phyloP scores from a whole-genome alignment of 2,113 vertebrate genomes.

The Oreochromis tanganicae region DNA sequence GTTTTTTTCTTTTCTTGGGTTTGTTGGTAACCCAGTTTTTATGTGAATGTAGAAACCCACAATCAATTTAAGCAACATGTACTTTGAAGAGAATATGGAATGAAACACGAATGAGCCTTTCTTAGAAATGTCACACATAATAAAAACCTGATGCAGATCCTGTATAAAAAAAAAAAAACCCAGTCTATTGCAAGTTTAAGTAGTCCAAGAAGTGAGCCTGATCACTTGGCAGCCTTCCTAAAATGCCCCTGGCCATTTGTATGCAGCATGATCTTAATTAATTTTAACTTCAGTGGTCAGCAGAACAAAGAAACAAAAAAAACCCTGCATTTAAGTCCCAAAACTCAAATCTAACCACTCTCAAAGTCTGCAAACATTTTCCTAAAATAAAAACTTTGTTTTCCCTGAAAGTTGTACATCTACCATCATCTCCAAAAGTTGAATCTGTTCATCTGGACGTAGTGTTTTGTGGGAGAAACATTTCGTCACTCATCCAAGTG shows the following conservation, averaged over 20 bases:
- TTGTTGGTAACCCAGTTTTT: background rate
- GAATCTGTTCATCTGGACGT: too few relatives aligned
- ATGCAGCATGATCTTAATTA: background rate
- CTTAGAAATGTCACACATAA: background rate
- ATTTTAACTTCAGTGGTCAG: background rate
- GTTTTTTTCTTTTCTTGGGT: background rate
- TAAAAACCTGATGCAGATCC: background rate
- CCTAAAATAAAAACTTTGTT: background rate
- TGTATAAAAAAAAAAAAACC: rapidly evolving
- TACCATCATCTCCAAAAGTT: background rate
- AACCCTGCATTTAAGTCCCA: background rate
- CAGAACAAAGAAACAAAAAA: background rate
- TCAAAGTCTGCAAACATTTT: background rate
- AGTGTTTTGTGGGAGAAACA: too few relatives aligned
- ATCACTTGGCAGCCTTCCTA: background rate
- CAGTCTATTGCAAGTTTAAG: background rate
- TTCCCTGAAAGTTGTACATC: background rate
- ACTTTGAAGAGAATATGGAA: background rate
- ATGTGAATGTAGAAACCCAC: background rate
- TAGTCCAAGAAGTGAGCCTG: background rate
- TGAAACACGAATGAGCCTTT: background rate
- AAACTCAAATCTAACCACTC: background rate
- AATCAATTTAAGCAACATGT: background rate
- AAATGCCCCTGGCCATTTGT: background rate
- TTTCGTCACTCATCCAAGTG: too few relatives aligned